Percentiles rank a stretch among this genome's conserved stretches.
Conservation (phyloP, 2,888 invertebrate species). For the Orchestes rusci region DNA sequence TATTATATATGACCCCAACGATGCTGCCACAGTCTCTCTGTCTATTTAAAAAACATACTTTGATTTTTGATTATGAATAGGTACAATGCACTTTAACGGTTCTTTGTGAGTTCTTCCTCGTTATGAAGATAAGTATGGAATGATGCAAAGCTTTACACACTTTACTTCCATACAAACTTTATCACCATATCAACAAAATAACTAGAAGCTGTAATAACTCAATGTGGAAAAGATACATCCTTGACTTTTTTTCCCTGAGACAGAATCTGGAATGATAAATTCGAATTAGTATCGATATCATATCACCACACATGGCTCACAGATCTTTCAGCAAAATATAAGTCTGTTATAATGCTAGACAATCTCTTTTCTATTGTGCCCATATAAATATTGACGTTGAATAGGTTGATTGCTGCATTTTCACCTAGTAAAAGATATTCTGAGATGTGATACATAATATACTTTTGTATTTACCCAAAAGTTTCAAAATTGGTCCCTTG, state of each 20-base stretch:
- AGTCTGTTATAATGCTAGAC: constrained; percentile 55
- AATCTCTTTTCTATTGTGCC: constrained; percentile 74
- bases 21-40: no score
- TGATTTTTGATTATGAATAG: no score
- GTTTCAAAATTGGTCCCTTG: constrained; percentile 61
- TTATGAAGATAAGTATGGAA: no score
- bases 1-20: no score
- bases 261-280: constrained; percentile 15
- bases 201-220: neutral
- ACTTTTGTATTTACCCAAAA: constrained; percentile 49
- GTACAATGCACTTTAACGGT: no score
- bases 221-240: neutral
- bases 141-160: no score
- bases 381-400: constrained; percentile 76
- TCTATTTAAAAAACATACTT: no score
- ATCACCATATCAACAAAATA: neutral
- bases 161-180: neutral
- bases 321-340: constrained; percentile 41
- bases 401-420: constrained; percentile 60
- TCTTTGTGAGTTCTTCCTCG: no score
- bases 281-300: neutral
- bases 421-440: constrained; percentile 43
- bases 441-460: neutral
- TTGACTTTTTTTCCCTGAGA: constrained; percentile 9
- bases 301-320: constrained; percentile 19